Conservation (phyloP, 2,797 vertebrate genomes). For the Helarctos malayanus region DNA sequence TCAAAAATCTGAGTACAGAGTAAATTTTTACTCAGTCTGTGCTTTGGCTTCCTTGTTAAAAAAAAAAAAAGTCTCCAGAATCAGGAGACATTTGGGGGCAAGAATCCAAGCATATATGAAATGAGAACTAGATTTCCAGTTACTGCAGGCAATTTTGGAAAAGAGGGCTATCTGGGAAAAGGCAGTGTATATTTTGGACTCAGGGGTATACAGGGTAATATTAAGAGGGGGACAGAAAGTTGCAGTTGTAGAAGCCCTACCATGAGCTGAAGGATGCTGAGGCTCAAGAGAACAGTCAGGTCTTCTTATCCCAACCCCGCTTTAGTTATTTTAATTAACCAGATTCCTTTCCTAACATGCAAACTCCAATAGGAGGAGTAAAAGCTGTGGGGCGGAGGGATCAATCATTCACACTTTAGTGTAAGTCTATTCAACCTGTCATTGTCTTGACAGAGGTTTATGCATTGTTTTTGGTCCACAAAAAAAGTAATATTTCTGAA, state of each 20-base stretch:
- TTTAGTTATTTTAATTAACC: constrained; percentile 24
- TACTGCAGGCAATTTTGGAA: background rate
- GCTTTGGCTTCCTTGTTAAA: background rate
- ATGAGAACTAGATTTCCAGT: background rate
- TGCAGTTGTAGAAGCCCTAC: background rate
- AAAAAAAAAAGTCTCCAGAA: background rate
- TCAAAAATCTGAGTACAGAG: background rate
- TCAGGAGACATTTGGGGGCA: background rate
- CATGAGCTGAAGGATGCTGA: background rate
- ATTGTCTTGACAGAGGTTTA: background rate
- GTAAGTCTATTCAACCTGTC: background rate
- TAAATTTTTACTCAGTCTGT: background rate
- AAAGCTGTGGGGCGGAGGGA: background rate
- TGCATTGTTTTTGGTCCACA: background rate
- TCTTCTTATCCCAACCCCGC: background rate
- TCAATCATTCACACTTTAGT: background rate
- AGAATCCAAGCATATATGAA: background rate
- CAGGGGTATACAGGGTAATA: background rate
- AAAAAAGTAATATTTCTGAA: constrained; percentile 32
- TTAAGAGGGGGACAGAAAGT: background rate
- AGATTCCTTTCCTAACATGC: constrained; percentile 49
- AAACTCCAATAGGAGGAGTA: background rate
- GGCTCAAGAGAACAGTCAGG: background rate
- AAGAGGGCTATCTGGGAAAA: background rate
- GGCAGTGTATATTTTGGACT: background rate